phyloP scores from a whole-genome alignment of 2,888 invertebrate species.

The Chouioia cunea region DNA sequence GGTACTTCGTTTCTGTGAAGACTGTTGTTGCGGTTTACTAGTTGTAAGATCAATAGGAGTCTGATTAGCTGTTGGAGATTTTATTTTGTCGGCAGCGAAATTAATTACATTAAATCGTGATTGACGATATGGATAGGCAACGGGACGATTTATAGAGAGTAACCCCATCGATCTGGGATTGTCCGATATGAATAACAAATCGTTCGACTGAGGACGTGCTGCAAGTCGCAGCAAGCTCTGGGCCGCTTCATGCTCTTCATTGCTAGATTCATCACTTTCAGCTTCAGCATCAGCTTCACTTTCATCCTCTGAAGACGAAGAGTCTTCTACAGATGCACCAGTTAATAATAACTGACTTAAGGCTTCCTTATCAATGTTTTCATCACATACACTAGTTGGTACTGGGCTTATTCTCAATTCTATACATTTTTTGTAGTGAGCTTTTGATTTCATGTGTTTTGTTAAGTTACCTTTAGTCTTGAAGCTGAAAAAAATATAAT shows the following conservation, averaged over 20 bases:
- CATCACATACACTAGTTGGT: conserved; percentile 76
- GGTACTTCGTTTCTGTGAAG: conserved; percentile 38
- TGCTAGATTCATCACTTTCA: conserved; percentile 55
- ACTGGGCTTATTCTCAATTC: conserved; percentile 86
- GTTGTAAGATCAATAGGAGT: conserved; percentile 70
- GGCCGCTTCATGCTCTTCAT: conserved; percentile 85
- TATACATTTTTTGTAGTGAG: conserved; percentile 93
- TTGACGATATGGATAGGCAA: conserved; percentile 77
- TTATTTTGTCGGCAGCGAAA: conserved; percentile 30
- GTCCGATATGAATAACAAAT: too few species aligned
- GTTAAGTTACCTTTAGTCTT: conserved; percentile 98
- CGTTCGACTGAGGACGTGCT: too few species aligned
- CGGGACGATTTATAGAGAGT: conserved; percentile 74
- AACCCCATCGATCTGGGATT: conserved; percentile 70
- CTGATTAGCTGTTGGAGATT: conserved; percentile 44
- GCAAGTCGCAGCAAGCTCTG: conserved; percentile 84
- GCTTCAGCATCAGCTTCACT: conserved; percentile 55
- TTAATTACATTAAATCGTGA: conserved; percentile 21
- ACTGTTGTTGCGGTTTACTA: conserved; percentile 52
- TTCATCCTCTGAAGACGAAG: conserved; percentile 67
- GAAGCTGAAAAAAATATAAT: conserved; percentile 76
- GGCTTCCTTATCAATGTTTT: conserved; percentile 72
- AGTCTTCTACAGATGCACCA: conserved; percentile 71
- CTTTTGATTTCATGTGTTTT: conserved; percentile 98
- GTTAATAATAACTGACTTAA: conserved; percentile 71